A percentile compares a stretch with the other conserved stretches of the same genome.
Conservation (phyloP, 2,797 vertebrate genomes). For the Agapornis canus region DNA sequence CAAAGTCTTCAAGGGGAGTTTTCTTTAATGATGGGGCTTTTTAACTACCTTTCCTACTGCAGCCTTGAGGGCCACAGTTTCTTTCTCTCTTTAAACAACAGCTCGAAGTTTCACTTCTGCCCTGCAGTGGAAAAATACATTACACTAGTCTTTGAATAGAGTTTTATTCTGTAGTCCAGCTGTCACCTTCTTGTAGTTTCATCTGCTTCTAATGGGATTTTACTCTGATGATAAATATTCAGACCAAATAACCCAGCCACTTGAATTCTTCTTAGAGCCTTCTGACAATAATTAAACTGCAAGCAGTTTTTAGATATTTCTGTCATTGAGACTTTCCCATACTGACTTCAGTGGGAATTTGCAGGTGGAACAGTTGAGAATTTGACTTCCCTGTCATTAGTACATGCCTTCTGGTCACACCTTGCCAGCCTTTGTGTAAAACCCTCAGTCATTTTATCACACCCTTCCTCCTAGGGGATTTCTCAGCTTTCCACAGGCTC, state of each 20-base stretch:
- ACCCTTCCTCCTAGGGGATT: background rate
- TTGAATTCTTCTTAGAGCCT: background rate
- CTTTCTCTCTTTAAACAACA: constrained; percentile 35
- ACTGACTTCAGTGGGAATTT: background rate
- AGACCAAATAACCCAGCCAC: background rate
- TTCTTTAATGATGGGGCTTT: constrained; percentile 1
- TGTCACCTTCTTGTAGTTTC: background rate
- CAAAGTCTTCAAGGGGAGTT: constrained; percentile 27
- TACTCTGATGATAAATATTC: background rate
- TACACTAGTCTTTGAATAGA: background rate
- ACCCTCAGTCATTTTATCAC: background rate
- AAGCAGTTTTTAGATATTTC: background rate
- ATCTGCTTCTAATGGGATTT: constrained; percentile 17
- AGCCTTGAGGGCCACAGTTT: background rate
- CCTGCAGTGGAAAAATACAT: constrained; percentile 13
- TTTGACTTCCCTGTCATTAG: background rate
- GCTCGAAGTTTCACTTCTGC: background rate
- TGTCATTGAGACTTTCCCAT: background rate
- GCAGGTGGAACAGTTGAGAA: background rate
- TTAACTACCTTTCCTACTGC: background rate
- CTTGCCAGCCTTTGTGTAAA: background rate
- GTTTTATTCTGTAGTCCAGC: background rate
- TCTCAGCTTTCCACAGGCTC: constrained; percentile 10
- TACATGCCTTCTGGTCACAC: constrained; percentile 15
- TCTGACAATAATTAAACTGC: background rate